Percentiles rank a stretch among this genome's conserved stretches.
Evolutionary conservation across 2,888 invertebrate species (phyloP).

Genomic region (Metellina segmentata): DNA sequence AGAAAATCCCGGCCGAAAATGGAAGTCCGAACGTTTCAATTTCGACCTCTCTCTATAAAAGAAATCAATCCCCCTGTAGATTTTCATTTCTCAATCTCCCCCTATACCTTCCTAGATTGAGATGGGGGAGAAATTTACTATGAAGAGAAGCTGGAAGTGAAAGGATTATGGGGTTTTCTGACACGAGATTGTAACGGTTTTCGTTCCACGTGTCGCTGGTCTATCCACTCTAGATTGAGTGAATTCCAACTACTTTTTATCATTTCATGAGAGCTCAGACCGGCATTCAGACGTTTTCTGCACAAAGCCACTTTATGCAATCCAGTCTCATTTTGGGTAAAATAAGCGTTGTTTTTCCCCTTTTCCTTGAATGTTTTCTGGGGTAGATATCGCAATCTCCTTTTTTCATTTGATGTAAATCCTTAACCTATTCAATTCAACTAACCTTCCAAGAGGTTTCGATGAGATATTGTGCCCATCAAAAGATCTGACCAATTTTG

Average conservation of each 20-base stretch:
- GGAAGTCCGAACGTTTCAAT: not conserved
- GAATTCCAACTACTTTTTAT: not conserved
- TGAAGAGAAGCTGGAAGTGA: not conserved
- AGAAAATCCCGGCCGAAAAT: not conserved
- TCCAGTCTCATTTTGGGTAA: not conserved
- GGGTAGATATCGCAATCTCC: not conserved
- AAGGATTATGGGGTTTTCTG: not conserved
- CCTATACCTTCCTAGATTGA: too few species aligned
- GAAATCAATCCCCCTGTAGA: not conserved
- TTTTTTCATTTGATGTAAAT: too few species aligned
- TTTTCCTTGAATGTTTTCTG: not conserved
- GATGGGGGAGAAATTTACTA: too few species aligned
- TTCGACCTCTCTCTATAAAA: not conserved
- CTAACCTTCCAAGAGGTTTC: too few species aligned
- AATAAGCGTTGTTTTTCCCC: not conserved
- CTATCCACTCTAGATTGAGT: not conserved
- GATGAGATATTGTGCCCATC: too few species aligned
- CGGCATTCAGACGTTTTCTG: not conserved
- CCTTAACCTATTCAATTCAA: too few species aligned
- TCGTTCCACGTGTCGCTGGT: not conserved
- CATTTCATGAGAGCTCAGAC: not conserved
- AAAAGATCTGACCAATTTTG: too few species aligned
- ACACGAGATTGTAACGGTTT: not conserved
- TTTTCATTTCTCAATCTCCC: not conserved
- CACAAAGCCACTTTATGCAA: not conserved